Percentiles rank a stretch among this genome's conserved stretches.
phyloP scores from a whole-genome alignment of 2,888 invertebrate species.

The Orthosia incerta region DNA sequence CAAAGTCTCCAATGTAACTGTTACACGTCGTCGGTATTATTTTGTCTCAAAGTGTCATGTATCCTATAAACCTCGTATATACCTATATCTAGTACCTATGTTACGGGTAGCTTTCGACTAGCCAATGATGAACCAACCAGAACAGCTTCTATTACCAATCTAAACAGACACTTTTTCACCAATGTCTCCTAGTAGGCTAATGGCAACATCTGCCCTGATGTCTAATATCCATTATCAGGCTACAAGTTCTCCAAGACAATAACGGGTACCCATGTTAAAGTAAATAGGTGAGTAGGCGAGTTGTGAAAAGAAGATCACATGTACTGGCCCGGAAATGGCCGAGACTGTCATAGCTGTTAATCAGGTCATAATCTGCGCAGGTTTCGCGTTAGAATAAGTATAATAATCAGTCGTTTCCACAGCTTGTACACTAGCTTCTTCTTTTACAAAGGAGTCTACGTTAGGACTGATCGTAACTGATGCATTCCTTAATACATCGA shows the following conservation, averaged over 20 bases:
- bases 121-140: neutral
- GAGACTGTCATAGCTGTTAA: too few relatives aligned
- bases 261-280: neutral
- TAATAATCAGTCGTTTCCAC: too few relatives aligned
- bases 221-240: conserved; percentile 3
- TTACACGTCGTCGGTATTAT: neutral
- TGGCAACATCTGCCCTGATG: neutral
- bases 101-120: too few relatives aligned
- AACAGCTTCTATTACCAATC: neutral
- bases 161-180: neutral
- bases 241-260: neutral
- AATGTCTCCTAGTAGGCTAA: neutral
- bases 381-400: too few relatives aligned
- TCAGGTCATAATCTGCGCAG: too few relatives aligned
- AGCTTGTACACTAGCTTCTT: too few relatives aligned
- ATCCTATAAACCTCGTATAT: too few relatives aligned
- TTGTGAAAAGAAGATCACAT: neutral
- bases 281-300: conserved; percentile 3
- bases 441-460: neutral
- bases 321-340: too few relatives aligned
- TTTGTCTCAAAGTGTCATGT: neutral
- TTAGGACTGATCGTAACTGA: neutral
- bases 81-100: too few relatives aligned
- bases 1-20: neutral
- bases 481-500: neutral